phyloP scores from a whole-genome alignment of 1,140 invertebrate species.

The Microplitis demolitor region DNA sequence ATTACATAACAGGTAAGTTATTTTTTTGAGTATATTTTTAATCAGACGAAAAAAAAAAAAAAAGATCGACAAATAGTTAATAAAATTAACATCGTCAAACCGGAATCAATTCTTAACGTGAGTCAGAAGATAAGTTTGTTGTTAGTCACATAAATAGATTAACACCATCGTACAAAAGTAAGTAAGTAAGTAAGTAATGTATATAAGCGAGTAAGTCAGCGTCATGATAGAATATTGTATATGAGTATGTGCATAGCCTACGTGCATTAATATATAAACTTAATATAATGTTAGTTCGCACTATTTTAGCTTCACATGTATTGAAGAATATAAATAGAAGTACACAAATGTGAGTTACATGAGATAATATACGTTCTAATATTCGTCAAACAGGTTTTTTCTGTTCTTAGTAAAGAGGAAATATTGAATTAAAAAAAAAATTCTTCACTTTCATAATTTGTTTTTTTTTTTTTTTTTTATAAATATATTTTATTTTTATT shows the following conservation, averaged over 20 bases:
- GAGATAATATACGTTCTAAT: conserved; percentile 4
- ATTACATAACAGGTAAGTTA: too few relatives aligned
- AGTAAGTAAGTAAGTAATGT: too few relatives aligned
- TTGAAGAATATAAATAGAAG: background rate
- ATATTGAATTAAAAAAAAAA: background rate
- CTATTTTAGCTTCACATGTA: conserved; percentile 3
- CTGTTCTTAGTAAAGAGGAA: conserved; percentile 10
- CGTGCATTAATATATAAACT: background rate
- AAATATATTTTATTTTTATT: background rate
- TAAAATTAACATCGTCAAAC: conserved; percentile 11
- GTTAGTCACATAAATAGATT: conserved; percentile 58
- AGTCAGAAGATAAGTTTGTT: conserved; percentile 55
- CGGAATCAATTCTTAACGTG: conserved; percentile 37
- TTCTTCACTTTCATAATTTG: background rate
- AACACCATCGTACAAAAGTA: conserved; percentile 41
- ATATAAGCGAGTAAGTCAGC: conserved; percentile 21
- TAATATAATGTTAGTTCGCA: background rate
- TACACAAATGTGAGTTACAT: background rate
- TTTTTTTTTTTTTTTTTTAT: background rate
- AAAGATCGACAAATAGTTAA: background rate
- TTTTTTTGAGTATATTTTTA: background rate
- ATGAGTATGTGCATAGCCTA: background rate
- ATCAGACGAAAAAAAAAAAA: background rate
- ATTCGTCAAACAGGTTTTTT: conserved; percentile 17
- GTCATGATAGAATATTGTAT: conserved; percentile 30